A percentile compares a stretch with the other conserved stretches of the same genome.
These are phyloP conservation scores for Trypoxylus dichotomus DNA, from an alignment of 1,140 invertebrate genomes.

Conservation along the genomic window DNA sequence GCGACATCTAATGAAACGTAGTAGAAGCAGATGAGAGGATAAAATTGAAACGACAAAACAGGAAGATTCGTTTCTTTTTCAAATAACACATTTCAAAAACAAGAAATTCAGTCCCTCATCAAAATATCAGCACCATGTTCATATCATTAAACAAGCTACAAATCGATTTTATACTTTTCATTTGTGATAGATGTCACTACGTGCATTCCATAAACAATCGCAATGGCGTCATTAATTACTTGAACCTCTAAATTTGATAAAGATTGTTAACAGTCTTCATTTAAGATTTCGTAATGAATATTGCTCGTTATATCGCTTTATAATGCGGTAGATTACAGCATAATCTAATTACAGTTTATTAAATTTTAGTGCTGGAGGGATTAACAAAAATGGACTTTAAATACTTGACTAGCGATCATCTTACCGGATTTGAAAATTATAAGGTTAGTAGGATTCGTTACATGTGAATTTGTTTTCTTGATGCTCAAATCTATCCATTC, in stretches of 20 bases:
- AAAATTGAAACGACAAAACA: too few species aligned
- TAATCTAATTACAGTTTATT: constrained; percentile 3
- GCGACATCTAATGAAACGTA: too few species aligned
- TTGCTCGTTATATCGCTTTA: background rate
- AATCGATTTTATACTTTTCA: too few species aligned
- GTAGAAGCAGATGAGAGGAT: too few species aligned
- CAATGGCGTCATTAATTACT: constrained; percentile 19
- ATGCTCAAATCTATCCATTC: background rate
- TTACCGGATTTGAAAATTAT: constrained; percentile 89
- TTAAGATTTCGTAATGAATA: background rate
- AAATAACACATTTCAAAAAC: too few species aligned
- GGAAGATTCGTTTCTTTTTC: too few species aligned
- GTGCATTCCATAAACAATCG: constrained; percentile 21
- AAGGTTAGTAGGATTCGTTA: constrained; percentile 67
- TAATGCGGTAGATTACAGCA: background rate
- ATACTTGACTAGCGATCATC: constrained; percentile 78
- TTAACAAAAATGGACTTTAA: constrained; percentile 58
- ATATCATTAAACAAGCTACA: too few species aligned
- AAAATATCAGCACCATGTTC: too few species aligned
- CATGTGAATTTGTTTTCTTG: background rate
- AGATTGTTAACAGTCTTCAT: background rate
- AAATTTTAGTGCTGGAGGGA: background rate
- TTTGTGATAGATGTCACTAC: background rate
- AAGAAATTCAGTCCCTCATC: too few species aligned
- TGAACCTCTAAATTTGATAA: constrained; percentile 13